Evolutionary conservation across 2,797 vertebrate genomes (phyloP), one percentile per base, ranked within the genome.

Genomic region (Anguilla obscura): DNA sequence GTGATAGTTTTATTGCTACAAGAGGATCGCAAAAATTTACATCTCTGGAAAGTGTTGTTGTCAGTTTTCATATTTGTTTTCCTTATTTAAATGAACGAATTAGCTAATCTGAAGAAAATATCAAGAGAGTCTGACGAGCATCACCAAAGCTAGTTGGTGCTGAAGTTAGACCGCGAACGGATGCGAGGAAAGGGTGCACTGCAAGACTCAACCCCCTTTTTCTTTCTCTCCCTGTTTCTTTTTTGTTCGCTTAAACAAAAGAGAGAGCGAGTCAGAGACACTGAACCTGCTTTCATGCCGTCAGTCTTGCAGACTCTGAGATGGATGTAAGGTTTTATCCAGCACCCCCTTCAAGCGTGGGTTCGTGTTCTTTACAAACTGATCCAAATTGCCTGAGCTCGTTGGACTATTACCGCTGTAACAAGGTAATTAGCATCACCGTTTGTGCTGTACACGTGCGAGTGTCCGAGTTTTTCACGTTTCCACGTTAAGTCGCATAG

Each of bases 271-370:
- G 86, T 92, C 92, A 91, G 93, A 93, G 91, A 93, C 92, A 94
- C 92, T 94, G 94, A 94, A 95, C 93, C 95, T 95, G 93, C 93
- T 93, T 96, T 95, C 94, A 96, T 96, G 96, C 95, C 95, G 95
- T 96, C 96, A 97, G 96, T 97, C 94, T 96, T 94, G 94, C 95
- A 94, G 95, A 96, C 95, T 95, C 93, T 96, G 96, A 95, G 96
- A 99, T 99, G 98, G 98, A 99, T 97, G 98, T 99, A 96, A 97
- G 98, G 96, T 98, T 99, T 96, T 99, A 98, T 96, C 97, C 98
- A 94, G 97, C 97, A 96, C 97, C 97, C 95, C 97, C 97, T 94
- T 95, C 98, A 94, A 96, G 97, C 95, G 97, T 98, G 96, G 98
- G 97, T 94, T 97, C 98, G 92, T 97, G 97, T 96, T 97, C 98